Evolutionary conservation across 1,140 invertebrate genomes (phyloP).

Genomic region (Ceratina calcarata): DNA sequence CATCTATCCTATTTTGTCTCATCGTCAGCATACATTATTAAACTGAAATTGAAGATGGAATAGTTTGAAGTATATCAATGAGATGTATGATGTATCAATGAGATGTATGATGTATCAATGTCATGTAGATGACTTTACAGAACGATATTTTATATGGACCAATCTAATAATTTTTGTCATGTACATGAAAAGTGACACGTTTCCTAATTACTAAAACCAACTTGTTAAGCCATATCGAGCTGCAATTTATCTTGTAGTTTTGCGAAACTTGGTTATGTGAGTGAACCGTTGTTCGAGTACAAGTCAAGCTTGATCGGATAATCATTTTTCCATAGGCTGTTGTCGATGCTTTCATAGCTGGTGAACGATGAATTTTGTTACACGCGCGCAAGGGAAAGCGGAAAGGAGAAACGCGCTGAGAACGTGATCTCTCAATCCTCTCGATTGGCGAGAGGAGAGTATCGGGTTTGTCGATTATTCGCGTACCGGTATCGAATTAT

Average conservation of each 20-base stretch:
- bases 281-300: background rate
- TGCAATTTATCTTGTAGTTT: background rate
- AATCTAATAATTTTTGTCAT: background rate
- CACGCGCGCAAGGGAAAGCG: no score
- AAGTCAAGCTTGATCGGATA: slow-evolving; percentile 22
- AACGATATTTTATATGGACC: no score
- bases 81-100: no score
- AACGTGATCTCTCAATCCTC: slow-evolving; percentile 39
- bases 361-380: slow-evolving; percentile 11
- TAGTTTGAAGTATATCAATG: no score
- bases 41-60: no score
- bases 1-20: no score
- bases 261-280: background rate
- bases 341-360: background rate
- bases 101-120: no score
- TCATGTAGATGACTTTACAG: no score
- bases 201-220: background rate
- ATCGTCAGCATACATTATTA: no score
- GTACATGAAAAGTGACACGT: background rate
- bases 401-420: slow-evolving; percentile 1
- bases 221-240: no score
- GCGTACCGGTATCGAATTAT: slow-evolving; percentile 72
- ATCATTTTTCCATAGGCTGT: slow-evolving; percentile 8
- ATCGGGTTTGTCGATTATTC: slow-evolving; percentile 74
- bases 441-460: slow-evolving; percentile 49